These are phyloP conservation scores for Dioctria linearis DNA, from an alignment of 2,888 invertebrate genomes.

Conservation along the genomic window DNA sequence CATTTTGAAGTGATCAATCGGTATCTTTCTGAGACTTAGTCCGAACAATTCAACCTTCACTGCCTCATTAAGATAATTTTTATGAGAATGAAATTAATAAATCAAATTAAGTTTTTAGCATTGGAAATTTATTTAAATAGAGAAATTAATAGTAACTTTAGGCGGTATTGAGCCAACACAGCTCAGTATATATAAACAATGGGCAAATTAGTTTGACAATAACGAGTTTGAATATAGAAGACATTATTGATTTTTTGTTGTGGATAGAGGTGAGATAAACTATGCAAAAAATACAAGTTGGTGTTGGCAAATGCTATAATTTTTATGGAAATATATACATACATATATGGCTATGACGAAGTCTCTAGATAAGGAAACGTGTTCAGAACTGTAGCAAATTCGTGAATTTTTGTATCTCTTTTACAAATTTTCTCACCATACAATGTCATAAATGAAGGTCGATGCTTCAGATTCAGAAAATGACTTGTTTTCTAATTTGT, in stretches of 20 bases:
- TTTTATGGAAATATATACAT: neutral
- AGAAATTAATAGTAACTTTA: neutral
- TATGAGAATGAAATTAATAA: neutral
- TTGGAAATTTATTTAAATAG: neutral
- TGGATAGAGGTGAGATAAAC: no score
- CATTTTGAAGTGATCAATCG: neutral
- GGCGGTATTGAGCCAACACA: no score
- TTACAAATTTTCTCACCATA: no score
- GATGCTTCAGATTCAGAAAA: no score
- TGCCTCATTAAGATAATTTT: neutral
- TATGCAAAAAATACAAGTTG: neutral
- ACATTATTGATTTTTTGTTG: neutral
- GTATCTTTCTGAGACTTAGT: no score
- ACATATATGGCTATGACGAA: neutral
- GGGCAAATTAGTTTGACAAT: neutral
- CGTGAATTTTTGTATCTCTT: no score
- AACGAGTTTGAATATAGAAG: neutral
- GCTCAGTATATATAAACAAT: neutral
- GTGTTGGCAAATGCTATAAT: neutral
- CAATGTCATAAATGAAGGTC: no score
- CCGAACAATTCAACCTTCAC: neutral
- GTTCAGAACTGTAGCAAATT: neutral
- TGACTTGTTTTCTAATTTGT: no score
- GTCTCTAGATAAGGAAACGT: neutral
- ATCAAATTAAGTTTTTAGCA: neutral